Evolutionary conservation across 2,888 invertebrate genomes (phyloP).

Genomic region (Baccha elongata): DNA sequence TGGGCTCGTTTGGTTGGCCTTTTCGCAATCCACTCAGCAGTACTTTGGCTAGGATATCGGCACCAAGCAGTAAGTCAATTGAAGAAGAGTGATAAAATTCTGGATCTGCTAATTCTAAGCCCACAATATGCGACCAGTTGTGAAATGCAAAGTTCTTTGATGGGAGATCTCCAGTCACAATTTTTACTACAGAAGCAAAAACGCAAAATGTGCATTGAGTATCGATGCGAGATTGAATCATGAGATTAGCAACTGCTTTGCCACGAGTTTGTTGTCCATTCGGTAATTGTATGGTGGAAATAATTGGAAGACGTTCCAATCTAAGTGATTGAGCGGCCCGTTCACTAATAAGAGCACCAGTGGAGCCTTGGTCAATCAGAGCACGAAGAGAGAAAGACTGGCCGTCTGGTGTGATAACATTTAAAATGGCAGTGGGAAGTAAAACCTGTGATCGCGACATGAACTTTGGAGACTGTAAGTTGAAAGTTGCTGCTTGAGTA

Average conservation of each 20-base stretch:
- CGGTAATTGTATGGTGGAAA: constrained; percentile 12
- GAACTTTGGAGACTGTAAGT: constrained; percentile 1
- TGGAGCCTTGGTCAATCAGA: constrained; percentile 22
- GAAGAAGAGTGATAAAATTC: constrained; percentile 24
- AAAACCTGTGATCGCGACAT: constrained; percentile 10
- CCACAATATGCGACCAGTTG: constrained; percentile 29
- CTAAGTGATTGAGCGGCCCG: constrained; percentile 12
- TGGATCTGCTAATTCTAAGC: constrained; percentile 32
- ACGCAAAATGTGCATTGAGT: constrained; percentile 21
- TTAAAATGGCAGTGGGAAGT: constrained; percentile 20
- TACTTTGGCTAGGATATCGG: constrained; percentile 24
- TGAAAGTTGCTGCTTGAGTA: not conserved
- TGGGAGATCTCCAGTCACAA: constrained; percentile 7
- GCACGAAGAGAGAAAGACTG: constrained; percentile 21
- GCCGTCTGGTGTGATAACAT: constrained; percentile 15
- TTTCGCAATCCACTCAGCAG: constrained; percentile 22
- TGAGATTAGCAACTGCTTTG: constrained; percentile 5
- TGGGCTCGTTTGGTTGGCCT: constrained; percentile 16
- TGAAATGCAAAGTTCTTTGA: not conserved
- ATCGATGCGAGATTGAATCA: constrained; percentile 31
- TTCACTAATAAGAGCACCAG: constrained; percentile 39
- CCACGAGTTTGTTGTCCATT: constrained; percentile 25
- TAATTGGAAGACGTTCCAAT: constrained; percentile 8
- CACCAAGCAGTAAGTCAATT: constrained; percentile 34
- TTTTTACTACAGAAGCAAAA: constrained; percentile 15